Evolutionary conservation across 1,140 invertebrate genomes (phyloP), one percentile per base, ranked within the genome.

Genomic region (Drosophila sproati): DNA sequence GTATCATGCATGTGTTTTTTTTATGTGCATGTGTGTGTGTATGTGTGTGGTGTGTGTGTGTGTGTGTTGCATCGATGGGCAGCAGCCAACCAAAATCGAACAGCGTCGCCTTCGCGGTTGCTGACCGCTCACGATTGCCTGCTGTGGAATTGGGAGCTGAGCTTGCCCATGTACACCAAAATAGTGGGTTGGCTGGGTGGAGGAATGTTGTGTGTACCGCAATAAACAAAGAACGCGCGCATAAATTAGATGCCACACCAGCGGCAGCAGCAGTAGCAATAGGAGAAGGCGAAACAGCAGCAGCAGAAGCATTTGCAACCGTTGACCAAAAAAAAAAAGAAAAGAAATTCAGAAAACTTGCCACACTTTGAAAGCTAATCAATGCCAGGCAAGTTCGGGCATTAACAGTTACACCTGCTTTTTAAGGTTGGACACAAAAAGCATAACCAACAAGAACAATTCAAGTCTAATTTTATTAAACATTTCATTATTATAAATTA

Each of bases 41-140:
- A 45, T 73, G 12, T 12, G 39, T 47, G 52, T 10, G 34, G 48
- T 47, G 54, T 8, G 62, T 64, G 56, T 69, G 63, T 62, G 45
- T 43, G 52, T 56, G 50, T 43, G 54, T 43, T 74, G 72, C 72
- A 73, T 73, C 76, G 82, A 82, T 78, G 66, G 43, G 37, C 64
- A 66, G 67, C 72, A 80, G 60, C 83, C 83, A 88, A 88, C 83
- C 83, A 88, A 88, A 88, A 88, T 88, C 83, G 85, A 88, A 88
- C 80, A 88, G 67, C 41, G 20, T 60, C 48, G 66, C 64, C 56
- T 41, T 69, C 29, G 63, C 71, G 52, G 50, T 39, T 61, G 71
- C 71, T 69, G 71, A 73, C 71, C 71, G 64, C 50, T 69, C 41
- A 41, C 55, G 52, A 66, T 51, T 48, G 64, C 51, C 34, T 39